Conservation (phyloP, 2,113 vertebrate genomes). For the Strix aluco region DNA sequence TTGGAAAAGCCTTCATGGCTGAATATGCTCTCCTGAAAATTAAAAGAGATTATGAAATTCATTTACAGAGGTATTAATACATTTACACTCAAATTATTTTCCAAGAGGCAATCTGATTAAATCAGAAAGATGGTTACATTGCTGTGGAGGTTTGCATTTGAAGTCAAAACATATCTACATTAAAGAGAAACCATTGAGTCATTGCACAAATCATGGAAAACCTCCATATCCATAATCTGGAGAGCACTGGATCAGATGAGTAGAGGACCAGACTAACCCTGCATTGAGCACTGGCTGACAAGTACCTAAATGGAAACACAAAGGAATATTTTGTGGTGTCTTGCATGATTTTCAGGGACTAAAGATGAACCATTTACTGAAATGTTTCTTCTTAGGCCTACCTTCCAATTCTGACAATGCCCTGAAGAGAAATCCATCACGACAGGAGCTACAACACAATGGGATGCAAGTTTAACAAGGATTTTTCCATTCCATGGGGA, state of each 20-base stretch:
- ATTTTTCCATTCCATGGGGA: not conserved
- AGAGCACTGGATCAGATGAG: not conserved
- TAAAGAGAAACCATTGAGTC: not conserved
- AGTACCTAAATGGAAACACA: not conserved
- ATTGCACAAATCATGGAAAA: not conserved
- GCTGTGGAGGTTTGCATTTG: not conserved
- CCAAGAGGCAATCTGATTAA: not conserved
- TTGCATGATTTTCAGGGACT: not conserved
- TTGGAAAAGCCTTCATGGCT: not conserved
- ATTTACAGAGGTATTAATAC: not conserved
- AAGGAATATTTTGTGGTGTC: not conserved
- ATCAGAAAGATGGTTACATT: not conserved
- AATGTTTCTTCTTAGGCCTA: conserved; percentile 10
- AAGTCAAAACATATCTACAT: not conserved
- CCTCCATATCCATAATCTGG: not conserved
- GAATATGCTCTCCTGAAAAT: not conserved
- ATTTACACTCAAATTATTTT: not conserved
- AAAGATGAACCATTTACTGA: not conserved
- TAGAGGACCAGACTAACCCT: not conserved
- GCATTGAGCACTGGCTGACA: not conserved
- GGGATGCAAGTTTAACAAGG: not conserved
- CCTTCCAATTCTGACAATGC: not conserved
- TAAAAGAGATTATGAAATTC: not conserved
- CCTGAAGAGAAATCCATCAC: conserved; percentile 11
- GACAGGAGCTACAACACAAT: not conserved